Percentiles rank a stretch among this genome's conserved stretches.
Conservation (phyloP, 2,113 vertebrate species). For the Sylvicapra grimmia region DNA sequence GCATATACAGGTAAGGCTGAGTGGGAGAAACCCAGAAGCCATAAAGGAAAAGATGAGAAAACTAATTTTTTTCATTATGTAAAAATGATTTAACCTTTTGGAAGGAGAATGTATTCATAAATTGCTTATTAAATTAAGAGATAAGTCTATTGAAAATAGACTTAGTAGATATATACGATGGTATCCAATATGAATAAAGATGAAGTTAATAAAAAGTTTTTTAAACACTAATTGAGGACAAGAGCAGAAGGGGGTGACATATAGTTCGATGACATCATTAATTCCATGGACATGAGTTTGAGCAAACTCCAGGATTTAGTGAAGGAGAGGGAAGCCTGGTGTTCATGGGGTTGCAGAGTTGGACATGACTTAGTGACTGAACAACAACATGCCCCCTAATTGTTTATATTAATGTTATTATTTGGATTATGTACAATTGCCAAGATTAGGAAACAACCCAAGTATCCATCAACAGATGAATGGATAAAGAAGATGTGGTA, state of each 20-base stretch:
- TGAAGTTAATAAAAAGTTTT: neutral
- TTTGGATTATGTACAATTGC: neutral
- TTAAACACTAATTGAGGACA: neutral
- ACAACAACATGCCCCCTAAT: neutral
- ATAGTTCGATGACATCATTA: neutral
- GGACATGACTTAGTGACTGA: neutral
- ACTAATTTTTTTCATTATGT: neutral
- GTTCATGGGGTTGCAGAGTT: neutral
- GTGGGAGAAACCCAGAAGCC: neutral
- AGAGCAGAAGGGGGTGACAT: neutral
- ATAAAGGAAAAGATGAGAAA: neutral
- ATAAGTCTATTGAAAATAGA: neutral
- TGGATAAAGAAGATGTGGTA: neutral
- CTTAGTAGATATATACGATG: neutral
- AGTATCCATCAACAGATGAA: neutral
- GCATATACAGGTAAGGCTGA: neutral
- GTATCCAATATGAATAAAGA: neutral
- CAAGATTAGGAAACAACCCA: neutral
- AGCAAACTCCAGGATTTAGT: neutral
- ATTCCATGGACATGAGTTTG: neutral
- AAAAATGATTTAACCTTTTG: neutral
- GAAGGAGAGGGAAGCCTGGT: neutral
- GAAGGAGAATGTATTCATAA: constrained; percentile 4
- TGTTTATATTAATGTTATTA: neutral
- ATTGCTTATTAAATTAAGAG: neutral